Evolutionary conservation across 2,113 vertebrate species (phyloP).

Genomic region (Scytalopus superciliaris): DNA sequence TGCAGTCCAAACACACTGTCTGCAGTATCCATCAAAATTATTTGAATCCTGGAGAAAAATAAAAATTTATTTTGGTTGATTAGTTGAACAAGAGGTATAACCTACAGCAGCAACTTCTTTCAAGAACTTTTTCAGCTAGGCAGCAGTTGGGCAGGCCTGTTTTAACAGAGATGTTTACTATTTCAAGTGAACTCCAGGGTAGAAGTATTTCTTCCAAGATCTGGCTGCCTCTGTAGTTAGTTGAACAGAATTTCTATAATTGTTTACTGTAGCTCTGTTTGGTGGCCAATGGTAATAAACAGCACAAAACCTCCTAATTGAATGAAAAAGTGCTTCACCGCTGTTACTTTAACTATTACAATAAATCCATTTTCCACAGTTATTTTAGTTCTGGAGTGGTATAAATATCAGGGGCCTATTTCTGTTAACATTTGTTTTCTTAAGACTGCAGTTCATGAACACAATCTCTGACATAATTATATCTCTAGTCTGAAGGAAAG

Average conservation of each 20-base stretch:
- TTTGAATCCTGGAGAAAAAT: neutral
- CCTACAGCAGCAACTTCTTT: neutral
- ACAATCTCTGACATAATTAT: neutral
- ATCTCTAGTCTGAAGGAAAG: neutral
- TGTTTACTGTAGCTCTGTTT: neutral
- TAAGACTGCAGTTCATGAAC: neutral
- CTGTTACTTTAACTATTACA: neutral
- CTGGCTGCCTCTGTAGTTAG: neutral
- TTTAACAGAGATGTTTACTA: neutral
- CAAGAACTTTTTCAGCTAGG: neutral
- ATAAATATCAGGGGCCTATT: neutral
- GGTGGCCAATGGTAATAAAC: neutral
- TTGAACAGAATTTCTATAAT: neutral
- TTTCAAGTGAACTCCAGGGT: neutral
- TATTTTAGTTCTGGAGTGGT: neutral
- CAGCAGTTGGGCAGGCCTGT: fast-evolving
- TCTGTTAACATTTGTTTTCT: neutral
- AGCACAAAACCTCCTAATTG: neutral
- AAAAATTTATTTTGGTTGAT: neutral
- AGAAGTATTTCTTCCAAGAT: neutral
- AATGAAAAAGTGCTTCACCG: neutral
- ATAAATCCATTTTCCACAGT: neutral
- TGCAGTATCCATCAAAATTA: neutral
- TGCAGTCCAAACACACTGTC: neutral
- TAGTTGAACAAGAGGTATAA: neutral